Percentiles rank a stretch among this genome's conserved stretches.
Evolutionary conservation across 1,140 invertebrate species (phyloP).

Genomic region (Pygmarrhopalites habei): DNA sequence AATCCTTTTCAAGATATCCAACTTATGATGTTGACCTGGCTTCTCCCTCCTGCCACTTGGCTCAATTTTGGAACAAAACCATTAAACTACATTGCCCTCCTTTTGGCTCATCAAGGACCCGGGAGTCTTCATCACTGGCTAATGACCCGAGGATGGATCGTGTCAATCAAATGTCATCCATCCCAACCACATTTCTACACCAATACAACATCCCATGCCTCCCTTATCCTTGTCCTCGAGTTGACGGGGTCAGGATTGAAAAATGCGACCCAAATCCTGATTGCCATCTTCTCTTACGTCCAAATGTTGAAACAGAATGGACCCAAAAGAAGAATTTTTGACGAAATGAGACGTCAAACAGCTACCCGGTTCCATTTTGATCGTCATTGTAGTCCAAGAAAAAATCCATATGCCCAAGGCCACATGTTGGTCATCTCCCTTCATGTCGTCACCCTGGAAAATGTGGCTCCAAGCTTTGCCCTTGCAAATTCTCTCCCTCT

Average conservation of each 20-base stretch:
- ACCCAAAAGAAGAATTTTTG: conserved; percentile 2
- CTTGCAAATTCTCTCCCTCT: no score
- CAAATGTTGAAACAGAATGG: neutral
- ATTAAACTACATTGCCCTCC: neutral
- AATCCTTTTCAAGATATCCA: neutral
- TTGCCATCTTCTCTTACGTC: neutral
- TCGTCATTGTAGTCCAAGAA: no score
- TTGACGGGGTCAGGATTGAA: neutral
- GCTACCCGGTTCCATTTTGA: neutral
- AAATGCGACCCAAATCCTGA: neutral
- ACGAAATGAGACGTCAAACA: neutral
- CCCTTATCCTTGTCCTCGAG: neutral
- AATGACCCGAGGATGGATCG: neutral
- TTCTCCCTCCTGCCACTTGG: neutral
- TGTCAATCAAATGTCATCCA: neutral
- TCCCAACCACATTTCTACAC: neutral
- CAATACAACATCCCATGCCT: neutral
- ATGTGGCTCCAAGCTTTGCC: no score
- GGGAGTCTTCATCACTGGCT: neutral
- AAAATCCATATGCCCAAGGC: neutral
- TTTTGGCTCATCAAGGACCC: neutral
- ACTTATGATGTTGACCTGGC: neutral
- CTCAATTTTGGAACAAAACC: conserved; percentile 5
- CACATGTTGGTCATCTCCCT: neutral
- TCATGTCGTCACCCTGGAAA: neutral